A percentile compares a stretch with the other conserved stretches of the same genome.
These are phyloP conservation scores for Aurelia coerulea DNA, from an alignment of 30 jellyfish, hydroid and myxozoan genomes.

Conservation along the genomic window DNA sequence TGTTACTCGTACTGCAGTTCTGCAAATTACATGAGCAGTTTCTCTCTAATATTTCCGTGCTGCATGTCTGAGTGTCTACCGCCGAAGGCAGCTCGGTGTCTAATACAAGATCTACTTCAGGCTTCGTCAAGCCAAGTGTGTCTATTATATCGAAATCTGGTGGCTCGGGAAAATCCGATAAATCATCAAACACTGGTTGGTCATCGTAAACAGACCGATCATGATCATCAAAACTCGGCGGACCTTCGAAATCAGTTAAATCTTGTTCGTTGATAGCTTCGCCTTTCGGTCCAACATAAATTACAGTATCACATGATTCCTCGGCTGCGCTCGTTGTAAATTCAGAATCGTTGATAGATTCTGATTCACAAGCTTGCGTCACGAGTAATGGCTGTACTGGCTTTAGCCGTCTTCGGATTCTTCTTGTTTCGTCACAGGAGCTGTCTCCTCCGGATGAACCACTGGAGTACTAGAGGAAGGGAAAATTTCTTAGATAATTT, in stretches of 20 bases:
- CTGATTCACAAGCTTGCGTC: conserved; percentile 96
- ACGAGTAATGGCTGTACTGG: conserved; percentile 94
- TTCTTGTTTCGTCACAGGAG: conserved; percentile 90
- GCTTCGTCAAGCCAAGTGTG: too few species aligned
- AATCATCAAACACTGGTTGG: not conserved
- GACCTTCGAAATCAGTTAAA: conserved; percentile 92
- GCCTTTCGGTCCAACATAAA: conserved; percentile 88
- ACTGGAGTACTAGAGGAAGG: conserved; percentile 73
- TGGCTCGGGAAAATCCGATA: not conserved
- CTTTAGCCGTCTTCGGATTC: conserved; percentile 80
- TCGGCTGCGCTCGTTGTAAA: conserved; percentile 98
- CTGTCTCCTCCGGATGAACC: conserved; percentile 99
- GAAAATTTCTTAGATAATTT: not conserved
- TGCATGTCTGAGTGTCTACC: not conserved
- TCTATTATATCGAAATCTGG: not conserved
- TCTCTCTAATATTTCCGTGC: conserved; percentile 43
- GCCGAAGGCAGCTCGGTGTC: not conserved
- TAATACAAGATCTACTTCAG: too few species aligned
- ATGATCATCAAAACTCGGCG: conserved; percentile 56
- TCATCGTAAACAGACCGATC: conserved; percentile 11
- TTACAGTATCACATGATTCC: conserved; percentile 97
- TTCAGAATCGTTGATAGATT: conserved; percentile 87
- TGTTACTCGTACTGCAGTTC: conserved; percentile 32
- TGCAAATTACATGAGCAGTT: conserved; percentile 57
- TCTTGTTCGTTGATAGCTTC: conserved; percentile 87